Evolutionary conservation across 1,140 invertebrate species (phyloP).

Genomic region (Fopius arisanus): DNA sequence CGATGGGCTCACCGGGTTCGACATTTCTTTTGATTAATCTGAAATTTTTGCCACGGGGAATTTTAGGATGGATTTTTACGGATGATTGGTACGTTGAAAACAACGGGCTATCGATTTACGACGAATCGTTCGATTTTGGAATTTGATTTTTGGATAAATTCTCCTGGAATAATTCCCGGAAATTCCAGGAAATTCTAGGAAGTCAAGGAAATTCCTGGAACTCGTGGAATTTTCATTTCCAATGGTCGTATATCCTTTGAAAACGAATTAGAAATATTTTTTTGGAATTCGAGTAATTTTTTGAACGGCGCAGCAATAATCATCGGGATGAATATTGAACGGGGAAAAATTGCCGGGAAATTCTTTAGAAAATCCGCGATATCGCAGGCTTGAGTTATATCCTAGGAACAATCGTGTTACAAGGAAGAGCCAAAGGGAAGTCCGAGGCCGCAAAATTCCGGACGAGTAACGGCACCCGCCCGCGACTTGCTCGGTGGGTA

Average conservation of each 20-base stretch:
- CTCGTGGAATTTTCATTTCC: too few relatives aligned
- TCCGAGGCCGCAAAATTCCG: constrained; percentile 16
- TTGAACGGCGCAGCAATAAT: too few relatives aligned
- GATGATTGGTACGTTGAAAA: too few relatives aligned
- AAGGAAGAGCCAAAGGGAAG: constrained; percentile 1
- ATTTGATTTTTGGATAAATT: too few relatives aligned
- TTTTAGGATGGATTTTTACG: neutral
- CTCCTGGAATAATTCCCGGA: too few relatives aligned
- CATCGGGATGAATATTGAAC: too few relatives aligned
- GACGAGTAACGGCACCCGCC: constrained; percentile 21
- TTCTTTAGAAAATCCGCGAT: too few relatives aligned
- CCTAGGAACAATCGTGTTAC: neutral
- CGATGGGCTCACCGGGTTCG: constrained; percentile 74
- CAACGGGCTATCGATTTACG: neutral
- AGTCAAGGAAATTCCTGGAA: too few relatives aligned
- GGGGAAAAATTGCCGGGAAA: neutral
- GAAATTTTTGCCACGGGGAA: constrained; percentile 7
- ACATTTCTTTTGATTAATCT: constrained; percentile 57
- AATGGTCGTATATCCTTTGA: too few relatives aligned
- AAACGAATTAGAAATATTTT: too few relatives aligned
- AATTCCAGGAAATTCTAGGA: too few relatives aligned
- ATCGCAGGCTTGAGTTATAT: neutral
- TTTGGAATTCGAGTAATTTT: too few relatives aligned
- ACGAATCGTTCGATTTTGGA: neutral
- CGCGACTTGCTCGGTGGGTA: constrained; percentile 6